Evolutionary conservation across 2,888 invertebrate genomes (phyloP), one percentile per base, ranked within the genome.

Genomic region (Agriopis leucophaearia): DNA sequence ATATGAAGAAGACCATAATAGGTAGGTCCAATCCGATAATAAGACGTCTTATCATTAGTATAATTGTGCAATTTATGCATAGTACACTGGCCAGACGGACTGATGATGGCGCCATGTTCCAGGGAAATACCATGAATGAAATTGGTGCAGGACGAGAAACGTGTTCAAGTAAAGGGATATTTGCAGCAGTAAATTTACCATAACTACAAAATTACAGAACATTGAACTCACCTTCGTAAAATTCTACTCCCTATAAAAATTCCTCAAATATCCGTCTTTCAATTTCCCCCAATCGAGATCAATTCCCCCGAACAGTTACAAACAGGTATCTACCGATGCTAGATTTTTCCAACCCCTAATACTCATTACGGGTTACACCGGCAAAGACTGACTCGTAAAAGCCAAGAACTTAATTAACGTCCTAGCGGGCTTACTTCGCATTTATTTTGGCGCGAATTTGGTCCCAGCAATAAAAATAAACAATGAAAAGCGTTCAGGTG

Each of bases 341-440:
- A 73, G 71, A 70, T 71, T 73, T 74, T 72, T 73, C 70, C 74
- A 75, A 75, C 73, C 66, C 72, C 68, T 74, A 81, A 83, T 81
- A 79, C 86, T 87, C 84, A 88, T 88, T 88, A 88, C 82, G 75
- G 68, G 68, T 51, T 64, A 69, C 83, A 81, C 83, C 80, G 79
- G 78, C 79, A 79, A 80, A 80, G 81, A 82, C 80, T 83, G 65
- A 74, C 84, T 85, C 87, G 83, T 85, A 85, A 89, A 90, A 88
- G 85, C 86, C 85, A 90, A 88, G 89, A 88, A 88, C 91, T 89
- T 90, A 91, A 91, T 91, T 91, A 91, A 89, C 87, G 86, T 86
- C 62, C 65, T 65, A 40, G 57, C 52, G 66, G 71, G 69, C 62
- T 71, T 65, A 74, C 83, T 84, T 85, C 84, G 85, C 88, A 88